Conservation (phyloP, 2,888 invertebrate species). For the Drosophila kambysellisi region DNA sequence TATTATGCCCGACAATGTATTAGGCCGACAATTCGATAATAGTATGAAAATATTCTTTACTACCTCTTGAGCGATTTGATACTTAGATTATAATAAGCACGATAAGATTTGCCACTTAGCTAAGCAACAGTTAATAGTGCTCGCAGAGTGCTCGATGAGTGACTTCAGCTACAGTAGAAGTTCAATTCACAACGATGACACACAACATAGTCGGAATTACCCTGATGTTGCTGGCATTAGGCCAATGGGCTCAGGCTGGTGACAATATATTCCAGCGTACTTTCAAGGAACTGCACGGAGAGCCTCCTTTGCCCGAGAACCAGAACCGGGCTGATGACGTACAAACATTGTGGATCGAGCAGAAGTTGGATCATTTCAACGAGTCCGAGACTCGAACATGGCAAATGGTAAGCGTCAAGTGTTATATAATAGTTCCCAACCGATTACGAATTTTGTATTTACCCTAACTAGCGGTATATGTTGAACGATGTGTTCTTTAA, state of each 20-base stretch:
- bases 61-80: conserved; percentile 26
- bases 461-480: conserved; percentile 85
- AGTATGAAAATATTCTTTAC: conserved; percentile 33
- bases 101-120: conserved; percentile 50
- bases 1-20: conserved; percentile 19
- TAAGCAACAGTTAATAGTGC: conserved; percentile 20
- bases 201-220: conserved; percentile 32
- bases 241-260: conserved; percentile 13
- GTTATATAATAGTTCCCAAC: conserved; percentile 10
- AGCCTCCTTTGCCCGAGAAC: conserved; percentile 83
- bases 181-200: conserved; percentile 48
- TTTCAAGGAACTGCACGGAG: conserved; percentile 83
- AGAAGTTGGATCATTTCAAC: conserved; percentile 88
- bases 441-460: background rate
- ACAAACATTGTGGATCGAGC: conserved; percentile 85
- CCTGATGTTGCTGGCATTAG: conserved; percentile 39
- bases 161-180: conserved; percentile 38
- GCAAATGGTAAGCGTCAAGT: conserved; percentile 84
- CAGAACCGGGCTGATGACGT: conserved; percentile 64
- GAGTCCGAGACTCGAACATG: conserved; percentile 86
- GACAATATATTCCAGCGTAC: conserved; percentile 71
- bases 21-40: conserved; percentile 16
- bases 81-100: conserved; percentile 42
- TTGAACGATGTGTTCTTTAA: conserved; percentile 85
- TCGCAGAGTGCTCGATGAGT: background rate